Evolutionary conservation across 2,888 invertebrate species (phyloP), one percentile per base, ranked within the genome.

Genomic region (Ephialtes manifestator): DNA sequence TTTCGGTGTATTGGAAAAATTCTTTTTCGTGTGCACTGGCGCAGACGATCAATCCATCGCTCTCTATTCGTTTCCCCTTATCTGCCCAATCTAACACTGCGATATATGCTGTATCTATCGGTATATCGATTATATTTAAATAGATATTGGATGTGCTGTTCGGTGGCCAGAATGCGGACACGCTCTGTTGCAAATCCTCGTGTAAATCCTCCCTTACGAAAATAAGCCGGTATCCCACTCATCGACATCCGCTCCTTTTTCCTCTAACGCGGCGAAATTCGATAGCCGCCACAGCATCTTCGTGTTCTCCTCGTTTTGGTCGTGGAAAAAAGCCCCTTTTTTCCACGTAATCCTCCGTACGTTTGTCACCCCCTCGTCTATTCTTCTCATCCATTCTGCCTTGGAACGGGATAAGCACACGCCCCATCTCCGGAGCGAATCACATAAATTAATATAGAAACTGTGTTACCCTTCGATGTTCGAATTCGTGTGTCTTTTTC

Each of bases 281-380:
- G 83, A 83, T 86, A 58, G 77, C 48, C 39, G 70, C 13, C 63
- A 75, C 53, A 84, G 65, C 70, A 65, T 72, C 68, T 60, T 70
- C 53, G 74, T 70, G 74, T 82, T 79, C 58, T 71, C 43, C 28
- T 58, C 65, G n/a, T 71, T 70, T 39, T 39, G 28, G 28, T 60
- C 48, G 51, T n/a, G n/a, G n/a, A n/a, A n/a, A n/a, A n/a, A 81
- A 86, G 72, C 58, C 63, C 58, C 63, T 20, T 28, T 43, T 58
- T 86, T 84, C 76, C 81, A 72, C 85, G 87, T 90, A 90, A 89
- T 89, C 88, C 86, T 83, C 74, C 63, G 83, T 80, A 81, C 80
- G 86, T 88, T 85, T 76, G 87, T 78, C 67, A 67, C 13, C 74
- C 39, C n/a, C 35, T 15, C 58, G 20, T 43, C 24, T 18, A 55